Base-by-base conservation (phyloP, 2,888 invertebrate species). In the Phaonia tiefii region DNA sequence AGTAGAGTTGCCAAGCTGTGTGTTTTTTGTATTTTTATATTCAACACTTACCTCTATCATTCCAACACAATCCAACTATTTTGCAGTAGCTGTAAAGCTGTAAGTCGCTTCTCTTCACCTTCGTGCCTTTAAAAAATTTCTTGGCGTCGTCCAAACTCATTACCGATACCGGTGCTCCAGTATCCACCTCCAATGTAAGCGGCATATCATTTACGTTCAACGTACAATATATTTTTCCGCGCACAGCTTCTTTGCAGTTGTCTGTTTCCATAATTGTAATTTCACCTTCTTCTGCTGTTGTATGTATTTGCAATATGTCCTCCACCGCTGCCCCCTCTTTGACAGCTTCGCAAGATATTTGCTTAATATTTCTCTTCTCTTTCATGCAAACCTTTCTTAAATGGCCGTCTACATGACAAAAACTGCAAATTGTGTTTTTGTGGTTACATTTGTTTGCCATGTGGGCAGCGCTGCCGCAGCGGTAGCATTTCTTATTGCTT, bases 361-460 rank as follows among this genome's bases (percentile, higher is more conserved):
- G 11, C n/a, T 58, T 11, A 15, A 67, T 11, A 20, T 37, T 11
- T 20, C 56, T 66, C 8, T 37, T 69, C n/a, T 8, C 67, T 46
- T 58, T 65, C 1, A 81, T 67, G 46, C 60, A 75, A 1, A 26
- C 60, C 51, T 39, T 72, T 51, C 39, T 60, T n/a, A 72, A 26
- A 26, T 60, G 72, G 7, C 72, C 72, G 17, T 72, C 72, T 58
- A 67, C 54, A 25, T 71, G 77, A 20, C 74, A 71, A n/a, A 67
- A 81, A 71, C 74, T 3, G 20, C 74, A 80, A 56, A 69, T 39
- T 5, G 66, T 63, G 7, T 80, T 46, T 63, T 72, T 72, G 11
- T 37, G 46, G 7, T 71, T 58, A 17, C 71, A 71, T 31, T 58
- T 42, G 4, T 71, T 44, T 44, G 66, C 71, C 37, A 11, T 60